Evolutionary conservation across 1,140 invertebrate genomes (phyloP).

Genomic region (Hyphantria cunea): DNA sequence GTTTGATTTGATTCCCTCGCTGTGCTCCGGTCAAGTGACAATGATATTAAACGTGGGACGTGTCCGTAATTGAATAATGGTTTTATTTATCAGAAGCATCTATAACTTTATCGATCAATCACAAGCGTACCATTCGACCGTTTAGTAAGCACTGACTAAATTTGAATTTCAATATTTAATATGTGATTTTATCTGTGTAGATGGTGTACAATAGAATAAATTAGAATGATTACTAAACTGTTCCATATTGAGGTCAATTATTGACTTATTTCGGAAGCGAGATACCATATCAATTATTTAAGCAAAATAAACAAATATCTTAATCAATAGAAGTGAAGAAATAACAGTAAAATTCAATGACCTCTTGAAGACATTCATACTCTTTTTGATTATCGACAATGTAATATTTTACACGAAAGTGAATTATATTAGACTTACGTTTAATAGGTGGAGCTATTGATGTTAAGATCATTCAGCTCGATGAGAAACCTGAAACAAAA

Average conservation of each 20-base stretch:
- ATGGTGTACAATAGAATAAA: constrained; percentile 3
- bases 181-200: constrained; percentile 23
- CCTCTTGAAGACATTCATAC: constrained; percentile 33
- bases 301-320: too few relatives aligned
- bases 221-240: constrained; percentile 24
- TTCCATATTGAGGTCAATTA: constrained; percentile 39
- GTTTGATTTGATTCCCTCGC: constrained; percentile 47
- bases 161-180: constrained; percentile 12
- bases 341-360: constrained; percentile 40
- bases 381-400: constrained; percentile 23
- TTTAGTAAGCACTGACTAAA: constrained; percentile 22
- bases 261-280: constrained; percentile 43
- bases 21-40: constrained; percentile 60
- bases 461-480: constrained; percentile 67
- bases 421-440: constrained; percentile 56
- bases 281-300: constrained; percentile 36
- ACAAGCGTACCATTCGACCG: constrained; percentile 25
- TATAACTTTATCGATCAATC: constrained; percentile 47
- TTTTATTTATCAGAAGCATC: constrained; percentile 46
- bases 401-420: constrained; percentile 23
- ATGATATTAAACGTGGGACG: constrained; percentile 45
- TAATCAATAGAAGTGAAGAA: constrained; percentile 6
- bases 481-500: constrained; percentile 62
- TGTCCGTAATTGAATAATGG: constrained; percentile 65
- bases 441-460: constrained; percentile 67